Base-by-base conservation (phyloP, 2,113 vertebrate genomes). In the Archocentrus centrarchus region DNA sequence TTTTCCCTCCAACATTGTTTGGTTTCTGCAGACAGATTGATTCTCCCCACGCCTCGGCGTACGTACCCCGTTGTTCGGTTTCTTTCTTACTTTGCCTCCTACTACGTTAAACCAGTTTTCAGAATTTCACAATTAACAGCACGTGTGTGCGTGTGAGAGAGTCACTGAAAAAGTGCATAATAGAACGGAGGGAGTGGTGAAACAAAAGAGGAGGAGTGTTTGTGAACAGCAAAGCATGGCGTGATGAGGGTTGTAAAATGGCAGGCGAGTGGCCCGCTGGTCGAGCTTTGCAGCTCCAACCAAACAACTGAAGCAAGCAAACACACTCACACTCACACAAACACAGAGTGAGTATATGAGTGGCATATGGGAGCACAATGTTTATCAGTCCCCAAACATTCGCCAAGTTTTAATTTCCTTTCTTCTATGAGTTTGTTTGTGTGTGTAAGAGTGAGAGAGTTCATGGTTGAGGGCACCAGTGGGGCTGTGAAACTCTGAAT, bases 181-280 rank as follows among this genome's bases (percentile, higher is more conserved):
- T 2, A 18, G 64, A 47, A 18, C 0, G 47, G 0, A 7, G n/a
- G 37, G 39, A 37, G 59, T 2, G n/a, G 47, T n/a, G 41, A 73
- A 59, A 44, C 4, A 6, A 22, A 15, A 57, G 39, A 13, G 5
- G 61, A 6, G 32, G 58, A 13, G 20, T 32, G 85, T 83, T 79
- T 91, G 66, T 87, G 88, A 88, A 79, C 82, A 77, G 75, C 32
- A 61, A 80, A 87, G 90, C 81, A 18, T 81, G 18, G 60, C 55
- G 24, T 30, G 87, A 91, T 86, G 88, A 0, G 73, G 81, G 86
- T 77, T 77, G 88, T 88, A 84, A 88, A 88, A 80, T 86, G 87
- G 87, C 86, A 91, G 89, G 84, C 85, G 91, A 91, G 81, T 86
- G 85, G 83, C 82, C 86, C 87, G 85, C 84, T 86, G 88, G 86